A percentile compares a stretch with the other conserved stretches of the same genome.
Conservation (phyloP, 2,797 vertebrate species). For the Perodicticus potto region DNA sequence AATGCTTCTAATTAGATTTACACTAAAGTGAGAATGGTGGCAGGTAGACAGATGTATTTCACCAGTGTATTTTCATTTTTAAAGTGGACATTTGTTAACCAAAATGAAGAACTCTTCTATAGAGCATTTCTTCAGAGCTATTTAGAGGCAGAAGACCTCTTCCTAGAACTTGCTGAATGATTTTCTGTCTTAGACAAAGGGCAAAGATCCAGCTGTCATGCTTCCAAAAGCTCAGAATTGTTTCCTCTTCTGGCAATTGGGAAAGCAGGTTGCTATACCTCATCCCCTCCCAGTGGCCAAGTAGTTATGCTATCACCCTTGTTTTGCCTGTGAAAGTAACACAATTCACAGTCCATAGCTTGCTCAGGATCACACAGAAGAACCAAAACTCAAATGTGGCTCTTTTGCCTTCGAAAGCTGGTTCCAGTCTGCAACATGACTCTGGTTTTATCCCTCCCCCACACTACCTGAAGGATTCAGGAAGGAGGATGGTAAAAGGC, state of each 20-base stretch:
- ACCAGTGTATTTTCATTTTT: background rate
- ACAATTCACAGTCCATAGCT: background rate
- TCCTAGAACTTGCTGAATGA: conserved; percentile 4
- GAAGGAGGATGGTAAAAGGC: background rate
- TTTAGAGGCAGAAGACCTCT: background rate
- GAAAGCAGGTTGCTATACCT: background rate
- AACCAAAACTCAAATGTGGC: background rate
- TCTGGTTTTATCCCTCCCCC: background rate
- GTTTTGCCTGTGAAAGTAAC: background rate
- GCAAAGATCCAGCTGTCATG: background rate
- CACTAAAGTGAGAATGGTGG: background rate
- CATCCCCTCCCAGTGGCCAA: background rate
- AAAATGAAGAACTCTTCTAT: background rate
- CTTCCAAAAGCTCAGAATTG: background rate
- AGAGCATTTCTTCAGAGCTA: background rate
- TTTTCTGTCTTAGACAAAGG: background rate
- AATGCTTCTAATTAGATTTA: conserved; percentile 2
- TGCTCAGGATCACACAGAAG: background rate
- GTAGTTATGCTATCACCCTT: background rate
- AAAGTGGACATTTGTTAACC: background rate
- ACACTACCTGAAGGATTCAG: background rate
- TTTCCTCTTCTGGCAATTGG: background rate
- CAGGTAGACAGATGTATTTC: background rate
- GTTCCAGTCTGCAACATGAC: background rate
- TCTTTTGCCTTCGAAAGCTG: background rate